phyloP scores from a whole-genome alignment of 2,113 vertebrate species.

The Colinus virginianus region DNA sequence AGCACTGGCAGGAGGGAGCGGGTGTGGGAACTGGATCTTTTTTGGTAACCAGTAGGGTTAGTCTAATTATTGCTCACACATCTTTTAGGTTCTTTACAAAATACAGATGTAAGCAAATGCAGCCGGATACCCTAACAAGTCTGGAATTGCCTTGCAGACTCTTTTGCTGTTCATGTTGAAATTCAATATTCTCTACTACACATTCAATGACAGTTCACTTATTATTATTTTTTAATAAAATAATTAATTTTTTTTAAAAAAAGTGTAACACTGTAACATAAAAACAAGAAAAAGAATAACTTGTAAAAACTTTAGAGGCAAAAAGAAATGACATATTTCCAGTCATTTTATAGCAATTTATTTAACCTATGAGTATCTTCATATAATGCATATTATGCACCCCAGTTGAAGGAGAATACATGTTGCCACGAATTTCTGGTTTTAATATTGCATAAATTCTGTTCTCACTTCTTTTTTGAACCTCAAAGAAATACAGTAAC shows the following conservation, averaged over 20 bases:
- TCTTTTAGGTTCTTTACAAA: not conserved
- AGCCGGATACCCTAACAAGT: rapidly evolving
- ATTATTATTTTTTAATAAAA: no score
- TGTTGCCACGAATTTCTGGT: not conserved
- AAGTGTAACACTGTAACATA: not conserved
- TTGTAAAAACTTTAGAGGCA: not conserved
- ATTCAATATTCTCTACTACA: not conserved
- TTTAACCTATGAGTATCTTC: not conserved
- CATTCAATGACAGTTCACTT: not conserved
- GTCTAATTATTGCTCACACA: not conserved
- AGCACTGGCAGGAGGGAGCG: not conserved
- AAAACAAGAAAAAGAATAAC: not conserved
- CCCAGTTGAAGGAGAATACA: not conserved
- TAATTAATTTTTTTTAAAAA: not conserved
- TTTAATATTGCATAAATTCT: not conserved
- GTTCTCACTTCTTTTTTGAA: not conserved
- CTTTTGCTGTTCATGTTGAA: not conserved
- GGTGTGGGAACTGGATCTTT: not conserved
- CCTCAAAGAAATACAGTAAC: not conserved
- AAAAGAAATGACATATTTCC: not conserved
- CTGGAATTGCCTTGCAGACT: rapidly evolving
- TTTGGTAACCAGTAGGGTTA: not conserved
- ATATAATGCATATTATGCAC: not conserved
- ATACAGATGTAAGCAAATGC: not conserved
- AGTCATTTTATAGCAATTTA: not conserved